A percentile compares a stretch with the other conserved stretches of the same genome.
These are phyloP conservation scores for Kryptolebias marmoratus DNA, from an alignment of 2,113 vertebrate genomes.

Conservation along the genomic window DNA sequence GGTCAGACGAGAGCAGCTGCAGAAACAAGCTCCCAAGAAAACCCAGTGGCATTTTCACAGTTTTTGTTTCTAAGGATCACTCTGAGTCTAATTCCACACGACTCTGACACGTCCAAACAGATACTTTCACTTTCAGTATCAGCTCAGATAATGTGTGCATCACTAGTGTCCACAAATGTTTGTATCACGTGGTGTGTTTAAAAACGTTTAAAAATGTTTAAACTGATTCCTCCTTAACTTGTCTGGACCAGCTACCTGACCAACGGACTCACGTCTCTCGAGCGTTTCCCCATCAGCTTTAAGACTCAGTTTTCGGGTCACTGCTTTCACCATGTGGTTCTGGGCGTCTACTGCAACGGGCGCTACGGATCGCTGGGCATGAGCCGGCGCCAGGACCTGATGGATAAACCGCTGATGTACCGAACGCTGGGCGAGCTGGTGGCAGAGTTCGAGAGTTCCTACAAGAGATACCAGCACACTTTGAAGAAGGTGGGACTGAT, in stretches of 20 bases:
- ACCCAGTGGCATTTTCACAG: slow-evolving; percentile 11
- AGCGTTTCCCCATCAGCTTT: slow-evolving; percentile 98
- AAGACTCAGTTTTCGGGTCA: slow-evolving; percentile 98
- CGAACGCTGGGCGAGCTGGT: slow-evolving; percentile 95
- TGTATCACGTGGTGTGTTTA: too few relatives aligned
- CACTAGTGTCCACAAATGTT: too few relatives aligned
- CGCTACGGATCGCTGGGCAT: slow-evolving; percentile 93
- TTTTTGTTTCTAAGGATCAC: not conserved
- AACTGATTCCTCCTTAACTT: slow-evolving; percentile 45
- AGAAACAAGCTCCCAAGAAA: slow-evolving; percentile 4
- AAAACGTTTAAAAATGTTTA: too few relatives aligned
- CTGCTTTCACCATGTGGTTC: slow-evolving; percentile 95
- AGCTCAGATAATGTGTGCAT: not conserved
- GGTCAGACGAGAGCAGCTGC: slow-evolving; percentile 4
- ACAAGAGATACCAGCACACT: slow-evolving; percentile 93
- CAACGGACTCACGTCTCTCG: slow-evolving; percentile 91
- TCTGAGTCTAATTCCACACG: slow-evolving; percentile 15
- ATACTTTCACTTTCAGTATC: not conserved
- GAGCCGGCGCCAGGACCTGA: slow-evolving; percentile 94
- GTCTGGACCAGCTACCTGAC: slow-evolving; percentile 90
- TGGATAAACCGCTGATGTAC: slow-evolving; percentile 92
- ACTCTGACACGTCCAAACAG: slow-evolving; percentile 19
- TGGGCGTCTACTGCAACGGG: slow-evolving; percentile 93
- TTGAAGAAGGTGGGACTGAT: slow-evolving; percentile 84
- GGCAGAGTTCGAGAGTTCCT: slow-evolving; percentile 95